Evolutionary conservation across 2,797 vertebrate genomes (phyloP), one percentile per base, ranked within the genome.

Genomic region (Epinephelus awoara): DNA sequence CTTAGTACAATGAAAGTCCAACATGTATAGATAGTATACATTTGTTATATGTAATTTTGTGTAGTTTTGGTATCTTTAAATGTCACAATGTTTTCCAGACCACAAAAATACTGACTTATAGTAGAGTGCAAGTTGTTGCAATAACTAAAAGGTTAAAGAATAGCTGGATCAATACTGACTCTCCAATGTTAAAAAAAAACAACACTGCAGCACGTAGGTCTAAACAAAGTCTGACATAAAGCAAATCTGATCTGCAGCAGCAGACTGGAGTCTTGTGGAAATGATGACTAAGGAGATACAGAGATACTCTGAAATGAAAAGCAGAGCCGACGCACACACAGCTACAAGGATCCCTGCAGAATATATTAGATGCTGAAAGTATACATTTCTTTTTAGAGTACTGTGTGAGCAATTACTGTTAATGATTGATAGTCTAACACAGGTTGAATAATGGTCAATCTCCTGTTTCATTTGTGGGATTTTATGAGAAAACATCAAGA

Each of bases 381-480:
- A 54, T 23, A 59, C 21, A 61, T 34, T 47, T 63, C 18, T 8
- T 6, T 25, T 61, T 29, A 47, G 58, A 63, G 59, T 62, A 40
- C 23, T 6, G 3, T 42, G 46, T 25, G 15, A 23, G 5, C 44
- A 51, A 15, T 38, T 52, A 44, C 6, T 18, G 17, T 18, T 25
- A 59, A 64, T 73, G 23, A 67, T 46, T 29, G 64, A 55, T 9
- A 67, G 19, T 64, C 46, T 21, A 23, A 49, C 49, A 62, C 11
- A 63, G 29, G 6, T 29, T 83, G 38, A 55, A 38, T 58, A 52
- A 72, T 55, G 29, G 61, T 57, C 44, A 72, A 57, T 8, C 58
- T 49, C 19, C 12, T 23, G 5, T 56, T 11, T 61, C 21, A 58
- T 27, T 69, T 50, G 56, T 61, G 34, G 58, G 66, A 77, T 82